These are phyloP conservation scores for Periparus ater DNA, from an alignment of 2,797 vertebrate species.

Conservation along the genomic window DNA sequence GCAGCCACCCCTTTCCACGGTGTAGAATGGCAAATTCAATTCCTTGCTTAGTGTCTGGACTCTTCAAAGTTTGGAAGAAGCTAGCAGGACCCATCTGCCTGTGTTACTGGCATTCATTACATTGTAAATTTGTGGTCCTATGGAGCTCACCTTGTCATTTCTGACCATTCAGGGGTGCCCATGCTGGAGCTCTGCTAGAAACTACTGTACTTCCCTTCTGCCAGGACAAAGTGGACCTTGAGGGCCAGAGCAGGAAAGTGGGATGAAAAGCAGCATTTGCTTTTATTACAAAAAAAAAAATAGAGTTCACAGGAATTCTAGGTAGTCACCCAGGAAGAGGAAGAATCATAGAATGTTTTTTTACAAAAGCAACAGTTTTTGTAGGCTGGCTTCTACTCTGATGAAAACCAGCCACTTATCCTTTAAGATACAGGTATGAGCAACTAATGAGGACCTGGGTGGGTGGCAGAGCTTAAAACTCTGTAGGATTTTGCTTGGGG, in stretches of 20 bases:
- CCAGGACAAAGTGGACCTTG: not conserved
- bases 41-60: not conserved
- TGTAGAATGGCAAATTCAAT: accelerated
- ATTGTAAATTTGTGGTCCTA: not conserved
- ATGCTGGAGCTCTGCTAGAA: not conserved
- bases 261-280: not conserved
- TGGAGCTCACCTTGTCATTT: not conserved
- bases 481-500: not conserved
- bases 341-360: no score
- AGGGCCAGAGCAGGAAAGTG: not conserved
- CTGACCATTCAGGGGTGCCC: not conserved
- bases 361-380: not conserved
- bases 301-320: no score
- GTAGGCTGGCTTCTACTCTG: not conserved
- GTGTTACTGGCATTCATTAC: not conserved
- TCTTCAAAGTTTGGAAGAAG: not conserved
- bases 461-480: not conserved
- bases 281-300: no score
- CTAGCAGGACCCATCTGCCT: accelerated
- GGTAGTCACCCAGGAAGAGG: no score
- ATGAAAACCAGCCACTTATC: not conserved
- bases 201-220: not conserved
- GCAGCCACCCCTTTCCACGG: not conserved
- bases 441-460: not conserved
- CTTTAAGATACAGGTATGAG: not conserved